A percentile compares a stretch with the other conserved stretches of the same genome.
Evolutionary conservation across 1,140 invertebrate genomes (phyloP).

Genomic region (Marisa cornuarietis): DNA sequence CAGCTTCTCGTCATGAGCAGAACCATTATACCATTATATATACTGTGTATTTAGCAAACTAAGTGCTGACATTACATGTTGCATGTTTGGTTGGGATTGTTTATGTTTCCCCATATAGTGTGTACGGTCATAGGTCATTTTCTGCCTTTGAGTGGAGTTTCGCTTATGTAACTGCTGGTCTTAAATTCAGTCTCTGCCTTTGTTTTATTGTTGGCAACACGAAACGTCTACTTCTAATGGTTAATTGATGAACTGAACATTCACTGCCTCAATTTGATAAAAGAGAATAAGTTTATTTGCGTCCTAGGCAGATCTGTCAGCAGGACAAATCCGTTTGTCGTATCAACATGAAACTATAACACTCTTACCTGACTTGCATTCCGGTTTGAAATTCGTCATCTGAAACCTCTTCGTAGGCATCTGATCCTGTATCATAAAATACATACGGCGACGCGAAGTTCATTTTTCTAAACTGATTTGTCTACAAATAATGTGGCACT

Average conservation of each 20-base stretch:
- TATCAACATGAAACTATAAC: neutral
- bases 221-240: neutral
- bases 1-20: no score
- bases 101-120: no score
- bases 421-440: constrained; percentile 76
- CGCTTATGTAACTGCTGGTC: no score
- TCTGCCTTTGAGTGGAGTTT: no score
- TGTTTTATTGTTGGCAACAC: no score
- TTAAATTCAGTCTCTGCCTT: no score
- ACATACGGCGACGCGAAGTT: constrained; percentile 37
- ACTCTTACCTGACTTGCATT: constrained; percentile 53
- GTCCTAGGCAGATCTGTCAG: neutral
- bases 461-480: constrained; percentile 10
- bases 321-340: neutral
- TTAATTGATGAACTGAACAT: neutral
- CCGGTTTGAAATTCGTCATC: constrained; percentile 58
- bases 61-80: no score
- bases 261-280: neutral
- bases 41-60: no score
- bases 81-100: no score
- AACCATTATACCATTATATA: no score
- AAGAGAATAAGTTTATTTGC: neutral
- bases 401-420: constrained; percentile 56
- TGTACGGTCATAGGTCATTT: no score
- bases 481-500: no score